Conservation (phyloP, 2,113 vertebrate species). For the Thomomys bottae region DNA sequence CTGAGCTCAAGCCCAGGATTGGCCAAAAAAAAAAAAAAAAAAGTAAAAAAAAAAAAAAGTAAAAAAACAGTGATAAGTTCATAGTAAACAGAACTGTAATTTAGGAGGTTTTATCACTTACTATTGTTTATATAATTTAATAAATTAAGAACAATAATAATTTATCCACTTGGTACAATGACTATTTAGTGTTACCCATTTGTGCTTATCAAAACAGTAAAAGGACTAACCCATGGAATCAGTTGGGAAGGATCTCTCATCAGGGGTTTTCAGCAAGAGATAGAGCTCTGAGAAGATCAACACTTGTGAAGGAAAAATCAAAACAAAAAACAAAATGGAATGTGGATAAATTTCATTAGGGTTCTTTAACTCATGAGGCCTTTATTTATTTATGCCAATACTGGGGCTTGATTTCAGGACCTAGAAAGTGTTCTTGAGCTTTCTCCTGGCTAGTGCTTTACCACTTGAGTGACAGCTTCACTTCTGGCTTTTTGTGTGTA, state of each 20-base stretch:
- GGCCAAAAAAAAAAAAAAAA: too few relatives aligned
- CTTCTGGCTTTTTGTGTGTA: too few relatives aligned
- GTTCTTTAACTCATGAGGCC: background rate
- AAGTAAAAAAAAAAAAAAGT: too few relatives aligned
- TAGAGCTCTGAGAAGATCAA: background rate
- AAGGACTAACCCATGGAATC: background rate
- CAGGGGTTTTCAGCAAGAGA: background rate
- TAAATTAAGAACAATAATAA: background rate
- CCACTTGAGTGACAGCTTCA: too few relatives aligned
- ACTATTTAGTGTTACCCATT: background rate
- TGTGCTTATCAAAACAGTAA: background rate
- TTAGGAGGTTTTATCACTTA: background rate
- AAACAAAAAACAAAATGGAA: background rate
- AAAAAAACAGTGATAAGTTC: background rate
- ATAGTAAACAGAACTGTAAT: background rate
- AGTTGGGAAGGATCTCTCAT: background rate
- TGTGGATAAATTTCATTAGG: background rate
- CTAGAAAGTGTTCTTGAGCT: too few relatives aligned
- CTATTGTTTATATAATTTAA: background rate
- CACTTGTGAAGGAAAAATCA: background rate
- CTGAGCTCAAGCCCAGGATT: too few relatives aligned
- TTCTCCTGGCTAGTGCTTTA: too few relatives aligned
- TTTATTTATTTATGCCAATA: too few relatives aligned
- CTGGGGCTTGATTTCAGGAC: too few relatives aligned
- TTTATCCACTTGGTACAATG: background rate